phyloP scores from a whole-genome alignment of 23 tunicate species.

The Trididemnum clinides region DNA sequence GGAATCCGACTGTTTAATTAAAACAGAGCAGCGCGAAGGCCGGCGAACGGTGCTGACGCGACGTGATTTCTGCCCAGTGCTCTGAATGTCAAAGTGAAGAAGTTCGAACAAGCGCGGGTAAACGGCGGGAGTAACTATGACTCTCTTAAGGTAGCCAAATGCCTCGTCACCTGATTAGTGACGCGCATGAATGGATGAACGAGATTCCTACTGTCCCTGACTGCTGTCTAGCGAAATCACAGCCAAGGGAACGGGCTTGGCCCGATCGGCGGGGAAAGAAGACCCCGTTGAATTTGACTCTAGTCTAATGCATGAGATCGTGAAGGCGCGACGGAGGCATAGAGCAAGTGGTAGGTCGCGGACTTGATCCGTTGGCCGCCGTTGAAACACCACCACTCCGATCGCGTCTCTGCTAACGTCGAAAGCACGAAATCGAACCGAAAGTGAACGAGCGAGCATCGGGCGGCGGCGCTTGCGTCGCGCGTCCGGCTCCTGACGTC shows the following conservation, averaged over 20 bases:
- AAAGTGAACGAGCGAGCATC: no score
- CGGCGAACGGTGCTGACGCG: no score
- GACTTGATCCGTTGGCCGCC: background rate
- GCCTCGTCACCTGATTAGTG: no score
- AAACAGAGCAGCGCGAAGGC: no score
- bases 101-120: no score
- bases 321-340: slow-evolving; percentile 1
- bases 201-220: slow-evolving; percentile 20
- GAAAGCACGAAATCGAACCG: background rate
- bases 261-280: slow-evolving; percentile 10
- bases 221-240: slow-evolving; percentile 20
- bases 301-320: background rate
- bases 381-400: slow-evolving; percentile 19
- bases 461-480: no score
- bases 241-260: slow-evolving; percentile 36
- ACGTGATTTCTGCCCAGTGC: no score
- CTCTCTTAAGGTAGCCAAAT: no score
- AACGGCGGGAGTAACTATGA: no score
- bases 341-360: background rate
- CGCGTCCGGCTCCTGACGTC: no score
- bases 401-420: background rate
- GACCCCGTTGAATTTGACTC: slow-evolving; percentile 20
- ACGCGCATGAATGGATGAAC: slow-evolving; percentile 28
- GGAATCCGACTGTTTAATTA: no score
- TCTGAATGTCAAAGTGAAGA: no score